phyloP scores from a whole-genome alignment of 2,113 vertebrate genomes.

The Oceanodroma tethys region DNA sequence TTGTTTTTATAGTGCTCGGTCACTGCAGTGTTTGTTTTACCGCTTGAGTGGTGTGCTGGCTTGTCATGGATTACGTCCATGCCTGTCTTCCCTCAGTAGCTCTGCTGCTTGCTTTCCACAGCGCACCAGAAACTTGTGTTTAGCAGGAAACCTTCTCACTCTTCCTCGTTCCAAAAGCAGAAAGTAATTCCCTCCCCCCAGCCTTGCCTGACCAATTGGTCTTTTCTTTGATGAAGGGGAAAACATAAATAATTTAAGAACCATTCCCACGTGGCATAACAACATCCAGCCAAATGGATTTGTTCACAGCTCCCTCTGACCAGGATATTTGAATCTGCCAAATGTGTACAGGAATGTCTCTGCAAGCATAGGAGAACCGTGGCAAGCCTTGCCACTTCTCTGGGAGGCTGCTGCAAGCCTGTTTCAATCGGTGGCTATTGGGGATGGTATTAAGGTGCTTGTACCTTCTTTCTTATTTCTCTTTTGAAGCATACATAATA shows the following conservation, averaged over 20 bases:
- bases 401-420: neutral
- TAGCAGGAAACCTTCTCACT: neutral
- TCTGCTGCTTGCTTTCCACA: neutral
- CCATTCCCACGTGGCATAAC: neutral
- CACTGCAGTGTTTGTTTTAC: neutral
- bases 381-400: neutral
- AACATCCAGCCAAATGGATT: neutral
- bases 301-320: neutral
- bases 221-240: neutral
- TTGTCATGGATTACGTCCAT: neutral
- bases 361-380: rapidly evolving
- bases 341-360: neutral
- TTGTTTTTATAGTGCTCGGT: neutral
- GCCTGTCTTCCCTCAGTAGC: neutral
- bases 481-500: neutral
- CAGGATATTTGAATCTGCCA: neutral
- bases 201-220: neutral
- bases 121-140: neutral
- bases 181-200: neutral
- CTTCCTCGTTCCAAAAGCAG: neutral
- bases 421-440: neutral
- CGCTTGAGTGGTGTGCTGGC: neutral
- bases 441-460: neutral
- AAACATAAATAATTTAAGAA: neutral
- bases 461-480: neutral